phyloP scores from a whole-genome alignment of 2,113 vertebrate species.

The Nymphicus hollandicus region DNA sequence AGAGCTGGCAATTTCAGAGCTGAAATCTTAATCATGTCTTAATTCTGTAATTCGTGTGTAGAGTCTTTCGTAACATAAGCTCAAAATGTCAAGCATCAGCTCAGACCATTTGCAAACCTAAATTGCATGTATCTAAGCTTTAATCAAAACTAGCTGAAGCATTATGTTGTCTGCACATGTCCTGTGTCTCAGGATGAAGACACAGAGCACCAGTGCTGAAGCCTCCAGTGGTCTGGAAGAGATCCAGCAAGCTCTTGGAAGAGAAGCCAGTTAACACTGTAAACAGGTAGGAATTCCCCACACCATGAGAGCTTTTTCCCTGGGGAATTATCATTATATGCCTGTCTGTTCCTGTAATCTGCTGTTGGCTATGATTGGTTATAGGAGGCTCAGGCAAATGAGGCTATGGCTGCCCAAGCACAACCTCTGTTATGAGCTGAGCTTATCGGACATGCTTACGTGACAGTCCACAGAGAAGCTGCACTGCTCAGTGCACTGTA shows the following conservation, averaged over 20 bases:
- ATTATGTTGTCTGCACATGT: neutral
- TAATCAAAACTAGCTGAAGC: neutral
- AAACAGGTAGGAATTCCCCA: neutral
- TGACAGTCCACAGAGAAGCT: neutral
- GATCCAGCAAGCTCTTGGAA: neutral
- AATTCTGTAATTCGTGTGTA: neutral
- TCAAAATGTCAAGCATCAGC: neutral
- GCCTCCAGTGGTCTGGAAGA: neutral
- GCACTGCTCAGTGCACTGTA: neutral
- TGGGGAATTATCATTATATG: neutral
- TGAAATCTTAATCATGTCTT: neutral
- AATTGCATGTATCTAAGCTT: neutral
- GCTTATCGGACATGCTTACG: neutral
- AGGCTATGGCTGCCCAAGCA: neutral
- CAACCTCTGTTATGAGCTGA: neutral
- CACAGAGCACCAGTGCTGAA: neutral
- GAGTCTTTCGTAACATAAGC: neutral
- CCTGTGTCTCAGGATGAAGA: neutral
- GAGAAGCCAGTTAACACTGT: neutral
- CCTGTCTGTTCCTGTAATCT: neutral
- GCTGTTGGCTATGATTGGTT: neutral
- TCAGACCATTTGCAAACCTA: neutral
- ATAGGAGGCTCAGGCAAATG: neutral
- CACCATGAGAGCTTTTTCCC: accelerated
- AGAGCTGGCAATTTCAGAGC: neutral